Percentiles rank a stretch among this genome's conserved stretches.
phyloP scores from a whole-genome alignment of 92 coral and sea anemone genomes.

The Heteractis magnifica region DNA sequence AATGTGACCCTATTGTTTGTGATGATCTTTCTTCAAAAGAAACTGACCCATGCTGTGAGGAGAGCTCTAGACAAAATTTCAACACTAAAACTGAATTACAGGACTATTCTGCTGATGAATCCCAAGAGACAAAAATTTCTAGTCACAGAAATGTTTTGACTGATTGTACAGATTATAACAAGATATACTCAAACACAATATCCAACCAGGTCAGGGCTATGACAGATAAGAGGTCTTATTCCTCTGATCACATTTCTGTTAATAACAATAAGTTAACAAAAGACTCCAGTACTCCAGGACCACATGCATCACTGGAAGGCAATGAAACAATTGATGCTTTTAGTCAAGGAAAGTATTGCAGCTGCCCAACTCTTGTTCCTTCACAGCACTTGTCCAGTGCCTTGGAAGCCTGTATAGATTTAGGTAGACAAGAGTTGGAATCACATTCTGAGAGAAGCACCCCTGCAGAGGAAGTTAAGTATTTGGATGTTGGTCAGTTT shows the following conservation, averaged over 20 bases:
- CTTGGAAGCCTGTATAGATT: slow-evolving; percentile 53
- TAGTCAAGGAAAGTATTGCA: slow-evolving; percentile 66
- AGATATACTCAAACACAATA: background rate
- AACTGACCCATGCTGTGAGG: background rate
- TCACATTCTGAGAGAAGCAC: slow-evolving; percentile 14
- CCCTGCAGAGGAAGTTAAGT: slow-evolving; percentile 9
- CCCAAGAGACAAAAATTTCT: background rate
- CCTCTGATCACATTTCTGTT: slow-evolving; percentile 22
- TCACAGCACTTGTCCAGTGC: slow-evolving; percentile 57
- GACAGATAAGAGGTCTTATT: slow-evolving; percentile 11
- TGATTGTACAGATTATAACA: background rate
- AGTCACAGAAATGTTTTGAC: slow-evolving; percentile 6
- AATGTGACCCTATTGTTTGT: background rate
- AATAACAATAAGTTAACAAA: background rate
- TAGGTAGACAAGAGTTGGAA: slow-evolving; percentile 51
- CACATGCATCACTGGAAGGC: slow-evolving; percentile 38
- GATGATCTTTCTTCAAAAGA: background rate
- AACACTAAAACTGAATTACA: background rate
- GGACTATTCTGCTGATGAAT: background rate
- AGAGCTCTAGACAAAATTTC: background rate
- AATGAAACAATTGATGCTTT: slow-evolving; percentile 60
- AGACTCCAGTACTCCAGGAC: slow-evolving; percentile 19
- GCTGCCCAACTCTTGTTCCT: slow-evolving; percentile 71
- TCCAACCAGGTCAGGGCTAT: background rate
- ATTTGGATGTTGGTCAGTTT: background rate